Base-by-base conservation (phyloP, 2,797 vertebrate species). In the Rhyacichthys aspro region DNA sequence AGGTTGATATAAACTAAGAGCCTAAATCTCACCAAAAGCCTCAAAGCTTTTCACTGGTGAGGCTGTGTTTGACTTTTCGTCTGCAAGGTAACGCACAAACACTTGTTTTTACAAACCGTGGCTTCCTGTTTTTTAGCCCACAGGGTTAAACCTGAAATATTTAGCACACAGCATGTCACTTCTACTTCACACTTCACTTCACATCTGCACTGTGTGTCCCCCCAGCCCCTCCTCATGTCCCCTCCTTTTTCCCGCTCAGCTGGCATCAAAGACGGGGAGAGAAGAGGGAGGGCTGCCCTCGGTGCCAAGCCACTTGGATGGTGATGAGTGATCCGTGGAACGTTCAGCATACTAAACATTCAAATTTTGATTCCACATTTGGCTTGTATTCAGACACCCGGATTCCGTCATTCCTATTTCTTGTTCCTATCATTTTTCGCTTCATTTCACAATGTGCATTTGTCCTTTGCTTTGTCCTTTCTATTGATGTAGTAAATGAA, bases 281-380 rank as follows among this genome's bases (percentile, higher is more conserved):
- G 68, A 57, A 55, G 67, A 55, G 59, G 18, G 55, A 43, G 59
- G 6, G 74, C 44, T 63, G 68, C 75, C 79, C 68, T 49, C 57
- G 81, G 80, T 80, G 83, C 81, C 84, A 84, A 79, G 56, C 68
- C 76, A 62, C 74, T 81, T 86, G 81, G 84, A 82, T 76, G 64
- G 83, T 79, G 86, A 86, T 86, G 84, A 82, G 84, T 82, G 81
- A 86, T 88, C 67, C 64, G 64, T 36, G 43, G 72, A 71, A 78
- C 83, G 82, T 79, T 76, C 77, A 57, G 86, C 83, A 88, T 89
- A 86, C 80, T 74, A 82, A 89, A 84, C 60, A 65, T 54, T 33
- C 15, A 70, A 74, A 70, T 78, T 79, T 70, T 76, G 82, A 79
- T 84, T 84, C 77, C 71, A 61, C 68, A 81, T 86, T 63, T 82